Percentiles rank a stretch among this genome's conserved stretches.
These are phyloP conservation scores for Malthinus seriepunctatus DNA, from an alignment of 2,888 invertebrate species.

Conservation along the genomic window DNA sequence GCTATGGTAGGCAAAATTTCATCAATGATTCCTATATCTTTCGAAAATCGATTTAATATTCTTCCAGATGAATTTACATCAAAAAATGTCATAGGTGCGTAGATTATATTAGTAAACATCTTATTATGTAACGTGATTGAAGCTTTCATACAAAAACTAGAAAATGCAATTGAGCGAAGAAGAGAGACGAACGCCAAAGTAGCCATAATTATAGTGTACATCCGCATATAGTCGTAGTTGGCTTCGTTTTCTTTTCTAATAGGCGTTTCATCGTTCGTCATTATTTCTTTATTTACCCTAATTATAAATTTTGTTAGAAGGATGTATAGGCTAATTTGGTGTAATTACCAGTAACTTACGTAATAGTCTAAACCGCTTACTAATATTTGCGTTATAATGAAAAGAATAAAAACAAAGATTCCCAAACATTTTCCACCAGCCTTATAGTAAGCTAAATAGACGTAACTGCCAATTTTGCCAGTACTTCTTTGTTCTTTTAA, in stretches of 20 bases:
- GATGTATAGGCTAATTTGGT: constrained; percentile 17
- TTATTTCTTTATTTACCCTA: constrained; percentile 46
- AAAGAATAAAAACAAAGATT: constrained; percentile 63
- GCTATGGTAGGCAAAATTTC: constrained; percentile 58
- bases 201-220: constrained; percentile 45
- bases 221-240: constrained; percentile 46
- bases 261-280: too few species aligned
- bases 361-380: constrained; percentile 80
- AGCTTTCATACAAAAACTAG: constrained; percentile 57
- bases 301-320: constrained; percentile 17
- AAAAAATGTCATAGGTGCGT: constrained; percentile 70
- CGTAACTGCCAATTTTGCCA: constrained; percentile 57
- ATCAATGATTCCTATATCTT: constrained; percentile 67
- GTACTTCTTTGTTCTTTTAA: constrained; percentile 63
- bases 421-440: constrained; percentile 71
- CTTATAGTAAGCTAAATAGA: constrained; percentile 71
- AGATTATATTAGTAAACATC: constrained; percentile 61
- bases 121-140: constrained; percentile 61
- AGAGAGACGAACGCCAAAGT: constrained; percentile 53
- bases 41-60: constrained; percentile 73
- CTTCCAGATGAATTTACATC: constrained; percentile 67
- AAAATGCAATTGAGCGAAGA: constrained; percentile 59
- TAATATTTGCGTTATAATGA: constrained; percentile 67
- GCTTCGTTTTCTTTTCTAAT: constrained; percentile 22
- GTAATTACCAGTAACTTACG: constrained; percentile 70